Base-by-base conservation (phyloP, 2,113 vertebrate genomes). In the Enhydra lutris region DNA sequence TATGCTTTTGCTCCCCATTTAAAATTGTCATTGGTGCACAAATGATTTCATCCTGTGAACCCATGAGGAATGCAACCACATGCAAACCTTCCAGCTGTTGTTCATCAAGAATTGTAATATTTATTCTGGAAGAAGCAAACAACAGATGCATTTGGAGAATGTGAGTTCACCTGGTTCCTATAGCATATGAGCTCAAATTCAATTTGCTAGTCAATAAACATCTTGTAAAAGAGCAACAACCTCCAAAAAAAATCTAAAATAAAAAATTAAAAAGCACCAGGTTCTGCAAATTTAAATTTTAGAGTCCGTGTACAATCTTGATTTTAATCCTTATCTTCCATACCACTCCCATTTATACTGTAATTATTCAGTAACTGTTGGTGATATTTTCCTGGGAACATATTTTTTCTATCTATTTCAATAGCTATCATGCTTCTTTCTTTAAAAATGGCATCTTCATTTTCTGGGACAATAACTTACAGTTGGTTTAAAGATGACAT, bases 41-140 rank as follows among this genome's bases (percentile, higher is more conserved):
- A 97, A 36, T 88, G 93, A 61, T 52, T 89, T 83, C 82, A 82
- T 92, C 96, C 97, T 94, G 88, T 96, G 98, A 98, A 80, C 86
- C 86, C 97, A 96, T 36, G 83, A 96, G 94, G 18, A 98, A 95
- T 71, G 83, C 20, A 95, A 97, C 95, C 24, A 85, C 98, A 97
- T 80, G 90, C 61, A 97, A 97, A 93, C 86, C 97, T 97, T 98
- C 98, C 98, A 98, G 98, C 97, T 98, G 98, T 96, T 98, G 94
- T 87, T 97, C 98, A 98, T 98, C 95, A 97, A 97, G 97, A 98
- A 97, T 76, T 88, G 42, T 95, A 96, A 94, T 98, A 97, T 98
- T 98, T 98, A 98, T 98, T 98, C 97, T 97, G 78, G 92, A 98
- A 98, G 97, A 63, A 98, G 89, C 92, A 98, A 98, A 98, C 97